Base-by-base conservation (phyloP, 2,113 vertebrate species). In the Salvelinus fontinalis region DNA sequence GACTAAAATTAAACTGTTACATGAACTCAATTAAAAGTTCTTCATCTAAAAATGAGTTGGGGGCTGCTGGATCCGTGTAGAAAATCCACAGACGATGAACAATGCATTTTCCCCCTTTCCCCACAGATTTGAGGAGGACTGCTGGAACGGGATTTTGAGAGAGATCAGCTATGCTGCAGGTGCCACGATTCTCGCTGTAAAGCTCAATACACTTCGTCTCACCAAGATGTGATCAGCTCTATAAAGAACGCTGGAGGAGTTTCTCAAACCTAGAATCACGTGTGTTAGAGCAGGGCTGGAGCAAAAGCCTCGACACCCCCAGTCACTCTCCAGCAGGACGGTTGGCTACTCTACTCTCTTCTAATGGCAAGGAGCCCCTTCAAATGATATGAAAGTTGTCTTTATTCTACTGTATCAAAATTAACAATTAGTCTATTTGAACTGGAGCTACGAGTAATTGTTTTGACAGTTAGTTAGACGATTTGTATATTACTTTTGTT, bases 61-160 rank as follows among this genome's bases (percentile, higher is more conserved):
- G 34, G 9, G 8, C 34, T 9, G 34, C 34, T 44, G 39, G 39
- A 11, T 44, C 8, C 39, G 9, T 44, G 39, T 44, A 44, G 39
- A 44, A 9, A 44, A 44, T 44, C 39, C 39, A 44, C 39, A 44
- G 12, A 54, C 16, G 18, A 54, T 18, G 51, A 44, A 54, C 51
- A 5, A 54, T 18, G 49, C 3, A 34, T 9, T 60, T 22, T 0
- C 22, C 29, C 29, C 9, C 20, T 22, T 79, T 76, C 71, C 48
- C 68, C 51, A 54, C 89, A 94, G 93, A 67, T 93, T 92, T 8
- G 92, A 93, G 0, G 95, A 95, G 80, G 92, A 94, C 84, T 94
- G 94, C 69, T 99, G 98, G 98, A 95, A 93, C 48, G 98, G 97
- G 0, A 94, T 99, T 12, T 90, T 99, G 14, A 86, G 96, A 49